Conservation (phyloP, 2,113 vertebrate species). For the Myanophis thanlyinensis region DNA sequence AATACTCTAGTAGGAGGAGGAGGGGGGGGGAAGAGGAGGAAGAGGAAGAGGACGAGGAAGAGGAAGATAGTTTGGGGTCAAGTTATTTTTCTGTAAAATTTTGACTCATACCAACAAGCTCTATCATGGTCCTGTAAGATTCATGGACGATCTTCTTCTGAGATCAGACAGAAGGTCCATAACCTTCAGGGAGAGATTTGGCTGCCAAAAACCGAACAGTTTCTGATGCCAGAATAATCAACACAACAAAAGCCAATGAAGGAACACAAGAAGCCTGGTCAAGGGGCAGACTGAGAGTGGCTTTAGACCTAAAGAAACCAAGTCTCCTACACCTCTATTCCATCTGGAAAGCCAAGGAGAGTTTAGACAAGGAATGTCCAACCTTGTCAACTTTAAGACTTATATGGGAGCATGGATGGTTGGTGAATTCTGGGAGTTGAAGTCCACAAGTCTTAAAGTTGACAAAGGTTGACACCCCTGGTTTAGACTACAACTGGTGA, state of each 20-base stretch:
- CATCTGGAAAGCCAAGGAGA: background rate
- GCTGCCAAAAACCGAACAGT: background rate
- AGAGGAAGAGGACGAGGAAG: no score
- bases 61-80: fast-evolving
- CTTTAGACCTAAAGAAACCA: background rate
- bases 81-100: constrained; percentile 17
- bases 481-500: background rate
- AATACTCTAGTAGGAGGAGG: no score
- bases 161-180: background rate
- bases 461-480: background rate
- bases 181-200: background rate
- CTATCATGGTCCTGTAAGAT: background rate
- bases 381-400: background rate
- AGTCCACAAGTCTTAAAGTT: background rate
- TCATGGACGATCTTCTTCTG: background rate
- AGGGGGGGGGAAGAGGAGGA: no score
- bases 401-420: background rate
- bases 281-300: background rate
- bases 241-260: background rate
- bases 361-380: background rate
- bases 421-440: background rate
- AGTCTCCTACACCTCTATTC: background rate
- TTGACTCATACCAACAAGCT: constrained; percentile 1
- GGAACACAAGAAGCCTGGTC: background rate
- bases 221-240: background rate